phyloP scores from a whole-genome alignment of 2,113 vertebrate species.

The Butorides virescens region DNA sequence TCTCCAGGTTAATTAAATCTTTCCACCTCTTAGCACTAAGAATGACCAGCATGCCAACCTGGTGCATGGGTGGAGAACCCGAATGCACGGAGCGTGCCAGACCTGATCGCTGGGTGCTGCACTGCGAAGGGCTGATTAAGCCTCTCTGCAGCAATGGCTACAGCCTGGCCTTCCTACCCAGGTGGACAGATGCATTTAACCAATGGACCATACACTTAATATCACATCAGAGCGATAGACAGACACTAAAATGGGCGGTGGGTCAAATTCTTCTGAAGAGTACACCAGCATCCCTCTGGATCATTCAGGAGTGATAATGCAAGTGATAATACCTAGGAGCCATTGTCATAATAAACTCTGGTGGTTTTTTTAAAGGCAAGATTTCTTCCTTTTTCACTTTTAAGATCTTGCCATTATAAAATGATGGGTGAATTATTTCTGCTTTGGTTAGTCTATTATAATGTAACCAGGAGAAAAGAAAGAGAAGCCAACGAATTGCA shows the following conservation, averaged over 20 bases:
- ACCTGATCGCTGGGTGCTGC: not conserved
- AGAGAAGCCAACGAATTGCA: not conserved
- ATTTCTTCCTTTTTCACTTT: not conserved
- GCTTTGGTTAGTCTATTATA: not conserved
- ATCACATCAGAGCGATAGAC: not conserved
- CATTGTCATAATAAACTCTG: not conserved
- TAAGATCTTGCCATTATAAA: not conserved
- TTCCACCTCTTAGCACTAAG: not conserved
- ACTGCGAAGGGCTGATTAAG: not conserved
- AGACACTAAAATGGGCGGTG: not conserved
- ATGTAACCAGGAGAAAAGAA: not conserved
- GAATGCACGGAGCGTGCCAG: not conserved
- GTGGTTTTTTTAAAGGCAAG: not conserved
- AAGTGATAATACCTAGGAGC: not conserved
- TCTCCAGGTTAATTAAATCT: not conserved
- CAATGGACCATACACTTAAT: not conserved
- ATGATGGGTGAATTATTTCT: not conserved
- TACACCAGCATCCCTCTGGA: not conserved
- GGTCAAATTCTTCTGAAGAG: not conserved
- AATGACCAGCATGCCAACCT: not conserved
- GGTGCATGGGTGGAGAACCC: not conserved
- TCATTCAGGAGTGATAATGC: not conserved
- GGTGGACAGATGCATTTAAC: not conserved
- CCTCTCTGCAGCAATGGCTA: not conserved
- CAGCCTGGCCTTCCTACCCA: not conserved